Percentiles rank a stretch among this genome's conserved stretches.
These are phyloP conservation scores for Lepidurus arcticus DNA, from an alignment of 1,140 invertebrate species.

Conservation along the genomic window DNA sequence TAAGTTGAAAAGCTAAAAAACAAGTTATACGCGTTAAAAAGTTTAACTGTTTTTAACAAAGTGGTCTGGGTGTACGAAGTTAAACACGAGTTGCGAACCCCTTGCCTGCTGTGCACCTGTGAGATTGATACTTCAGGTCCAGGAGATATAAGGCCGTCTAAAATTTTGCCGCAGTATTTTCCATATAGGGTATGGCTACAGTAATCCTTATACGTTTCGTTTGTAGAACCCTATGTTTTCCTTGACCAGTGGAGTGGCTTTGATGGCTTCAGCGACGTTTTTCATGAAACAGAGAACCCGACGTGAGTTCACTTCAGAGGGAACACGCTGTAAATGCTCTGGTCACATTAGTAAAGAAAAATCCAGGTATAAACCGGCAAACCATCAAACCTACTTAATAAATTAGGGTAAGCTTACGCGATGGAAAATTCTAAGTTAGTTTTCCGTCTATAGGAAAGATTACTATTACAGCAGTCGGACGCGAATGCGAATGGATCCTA, in stretches of 20 bases:
- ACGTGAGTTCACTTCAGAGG: constrained; percentile 34
- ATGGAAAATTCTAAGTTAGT: constrained; percentile 1
- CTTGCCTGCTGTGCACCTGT: too few relatives aligned
- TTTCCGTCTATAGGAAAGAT: constrained; percentile 42
- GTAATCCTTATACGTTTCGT: constrained; percentile 39
- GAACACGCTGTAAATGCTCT: constrained; percentile 41
- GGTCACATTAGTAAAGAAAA: constrained; percentile 42
- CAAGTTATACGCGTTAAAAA: too few relatives aligned
- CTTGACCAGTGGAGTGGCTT: constrained; percentile 37
- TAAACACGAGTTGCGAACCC: too few relatives aligned
- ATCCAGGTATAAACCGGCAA: constrained; percentile 43
- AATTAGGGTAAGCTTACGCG: neutral
- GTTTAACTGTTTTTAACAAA: too few relatives aligned
- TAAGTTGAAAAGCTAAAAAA: too few relatives aligned
- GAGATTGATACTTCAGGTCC: too few relatives aligned
- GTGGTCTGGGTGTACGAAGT: too few relatives aligned
- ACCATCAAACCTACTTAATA: neutral
- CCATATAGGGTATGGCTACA: too few relatives aligned
- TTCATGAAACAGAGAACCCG: constrained; percentile 29
- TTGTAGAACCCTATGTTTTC: constrained; percentile 46
- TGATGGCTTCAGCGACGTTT: constrained; percentile 42
- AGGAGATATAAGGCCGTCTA: too few relatives aligned
- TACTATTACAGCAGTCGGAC: constrained; percentile 52
- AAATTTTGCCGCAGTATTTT: too few relatives aligned
- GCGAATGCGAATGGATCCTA: constrained; percentile 51